Evolutionary conservation across 2,888 invertebrate species (phyloP), one percentile per base, ranked within the genome.

Genomic region (Agapostemon virescens): DNA sequence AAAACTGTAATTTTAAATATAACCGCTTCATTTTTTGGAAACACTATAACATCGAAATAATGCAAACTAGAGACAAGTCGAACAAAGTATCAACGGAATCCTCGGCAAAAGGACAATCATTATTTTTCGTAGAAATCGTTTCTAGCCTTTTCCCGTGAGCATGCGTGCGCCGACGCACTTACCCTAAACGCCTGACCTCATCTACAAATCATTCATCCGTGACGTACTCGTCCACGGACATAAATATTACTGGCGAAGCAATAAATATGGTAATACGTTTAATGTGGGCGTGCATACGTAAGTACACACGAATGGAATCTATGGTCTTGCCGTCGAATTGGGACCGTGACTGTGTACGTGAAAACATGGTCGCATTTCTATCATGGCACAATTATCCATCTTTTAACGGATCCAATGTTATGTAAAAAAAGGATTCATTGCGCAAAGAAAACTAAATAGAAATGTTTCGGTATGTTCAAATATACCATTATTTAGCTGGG

Each of bases 191-290:
- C 68, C 79, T 76, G 82, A 75, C 73, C 85, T 72, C 80, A 76
- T 83, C 83, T 77, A 79, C 77, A 69, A 81, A 81, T 86, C 83
- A 69, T 81, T 86, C 81, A 82, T 82, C 79, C 79, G 64, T 79
- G 81, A 87, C 85, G 74, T 85, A 78, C 69, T 77, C 78, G 74
- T 77, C 81, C 75, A 73, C 76, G 71, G 72, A 45, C 73, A 72
- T 78, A 74, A 87, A 80, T 83, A 83, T 86, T 79, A 42, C 79
- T 52, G 79, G 63, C 84, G 64, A 80, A 81, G 77, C 86, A 84
- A 89, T 89, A 87, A 89, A 87, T 85, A 86, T 85, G 89, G 69
- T 85, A 89, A 89, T 88, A 75, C 74, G 79, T 75, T 69, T 77
- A 77, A 85, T 77, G 88, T 85, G 79, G 86, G 85, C 80, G 88